Conservation (phyloP, 2,888 invertebrate genomes). For the Agriopis aurantiaria region DNA sequence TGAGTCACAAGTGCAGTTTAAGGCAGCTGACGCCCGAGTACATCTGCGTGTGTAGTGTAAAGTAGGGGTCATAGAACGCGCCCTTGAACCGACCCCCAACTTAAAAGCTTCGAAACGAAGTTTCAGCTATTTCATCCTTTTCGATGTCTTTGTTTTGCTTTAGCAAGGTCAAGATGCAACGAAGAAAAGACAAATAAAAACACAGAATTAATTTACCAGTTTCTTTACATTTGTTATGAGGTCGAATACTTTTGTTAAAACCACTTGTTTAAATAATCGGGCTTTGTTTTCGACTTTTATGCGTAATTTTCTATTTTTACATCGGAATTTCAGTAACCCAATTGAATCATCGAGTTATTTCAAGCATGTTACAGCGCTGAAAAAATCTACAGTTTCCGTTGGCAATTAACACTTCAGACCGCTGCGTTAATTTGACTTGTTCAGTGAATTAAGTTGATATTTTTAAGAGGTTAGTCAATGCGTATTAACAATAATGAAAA, state of each 20-base stretch:
- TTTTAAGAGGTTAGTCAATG: not conserved
- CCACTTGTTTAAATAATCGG: slow-evolving; percentile 9
- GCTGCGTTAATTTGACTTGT: not conserved
- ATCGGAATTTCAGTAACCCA: slow-evolving; percentile 10
- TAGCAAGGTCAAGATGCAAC: slow-evolving; percentile 14
- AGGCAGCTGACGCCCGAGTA: slow-evolving; percentile 27
- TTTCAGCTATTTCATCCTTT: slow-evolving; percentile 10
- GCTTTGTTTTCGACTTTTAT: slow-evolving; percentile 5
- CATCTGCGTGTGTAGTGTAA: slow-evolving; percentile 35
- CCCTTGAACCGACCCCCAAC: slow-evolving; percentile 47
- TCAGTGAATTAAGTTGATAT: not conserved
- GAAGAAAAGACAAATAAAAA: slow-evolving; percentile 3
- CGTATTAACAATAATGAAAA: not conserved
- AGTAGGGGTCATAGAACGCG: slow-evolving; percentile 41
- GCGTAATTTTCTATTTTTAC: slow-evolving; percentile 13
- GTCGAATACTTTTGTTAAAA: slow-evolving; percentile 24
- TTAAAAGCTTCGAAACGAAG: slow-evolving; percentile 16
- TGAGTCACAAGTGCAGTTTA: slow-evolving; percentile 23
- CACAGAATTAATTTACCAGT: not conserved
- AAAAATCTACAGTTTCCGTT: not conserved
- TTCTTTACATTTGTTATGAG: not conserved
- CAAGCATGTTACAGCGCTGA: not conserved
- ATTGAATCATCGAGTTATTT: slow-evolving; percentile 16
- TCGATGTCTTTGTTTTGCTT: slow-evolving; percentile 23
- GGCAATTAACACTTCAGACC: not conserved